phyloP scores from a whole-genome alignment of 2,113 vertebrate species.

The Cephalopterus ornatus region DNA sequence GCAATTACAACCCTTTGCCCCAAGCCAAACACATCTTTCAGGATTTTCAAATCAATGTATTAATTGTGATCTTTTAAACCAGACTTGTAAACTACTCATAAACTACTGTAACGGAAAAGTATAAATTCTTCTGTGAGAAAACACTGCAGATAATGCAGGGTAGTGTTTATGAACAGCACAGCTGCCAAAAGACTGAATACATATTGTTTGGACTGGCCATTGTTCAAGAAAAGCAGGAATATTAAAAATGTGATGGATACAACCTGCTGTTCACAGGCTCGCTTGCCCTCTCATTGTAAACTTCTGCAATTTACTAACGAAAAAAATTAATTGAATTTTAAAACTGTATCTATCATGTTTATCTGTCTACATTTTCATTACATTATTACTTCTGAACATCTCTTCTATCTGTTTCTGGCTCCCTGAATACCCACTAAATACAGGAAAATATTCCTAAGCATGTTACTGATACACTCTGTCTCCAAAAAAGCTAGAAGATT shows the following conservation, averaged over 20 bases:
- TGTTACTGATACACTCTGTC: not conserved
- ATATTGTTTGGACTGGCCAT: not conserved
- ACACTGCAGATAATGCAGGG: not conserved
- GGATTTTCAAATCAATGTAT: not conserved
- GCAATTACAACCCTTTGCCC: not conserved
- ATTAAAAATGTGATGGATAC: not conserved
- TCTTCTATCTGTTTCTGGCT: not conserved
- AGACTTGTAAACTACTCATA: not conserved
- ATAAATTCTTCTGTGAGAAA: not conserved
- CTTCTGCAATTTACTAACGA: not conserved
- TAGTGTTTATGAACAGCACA: not conserved
- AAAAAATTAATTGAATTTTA: not conserved
- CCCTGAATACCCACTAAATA: not conserved
- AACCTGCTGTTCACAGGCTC: not conserved
- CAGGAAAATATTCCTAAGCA: not conserved
- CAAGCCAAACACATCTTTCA: not conserved
- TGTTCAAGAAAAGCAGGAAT: not conserved
- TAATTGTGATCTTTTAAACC: not conserved
- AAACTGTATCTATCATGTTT: not conserved
- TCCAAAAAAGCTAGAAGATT: not conserved
- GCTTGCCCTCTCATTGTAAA: not conserved
- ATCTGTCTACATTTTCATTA: not conserved
- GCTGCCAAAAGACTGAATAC: not conserved
- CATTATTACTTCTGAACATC: not conserved
- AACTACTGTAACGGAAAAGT: not conserved